Evolutionary conservation across 2,797 vertebrate species (phyloP), one percentile per base, ranked within the genome.

Genomic region (Premnoplex brunnescens): DNA sequence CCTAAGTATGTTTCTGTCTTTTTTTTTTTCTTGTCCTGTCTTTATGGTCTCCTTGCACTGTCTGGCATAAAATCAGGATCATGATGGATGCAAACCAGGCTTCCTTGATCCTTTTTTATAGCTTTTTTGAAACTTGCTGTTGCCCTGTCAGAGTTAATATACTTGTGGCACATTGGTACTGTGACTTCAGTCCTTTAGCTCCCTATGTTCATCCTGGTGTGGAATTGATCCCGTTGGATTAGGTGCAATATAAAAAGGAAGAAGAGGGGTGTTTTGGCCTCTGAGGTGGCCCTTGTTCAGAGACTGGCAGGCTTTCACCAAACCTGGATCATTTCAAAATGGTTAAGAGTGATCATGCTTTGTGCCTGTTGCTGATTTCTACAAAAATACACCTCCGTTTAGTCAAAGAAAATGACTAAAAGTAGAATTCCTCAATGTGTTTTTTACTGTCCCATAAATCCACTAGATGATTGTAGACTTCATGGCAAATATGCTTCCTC

Each of bases 111-210:
- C 34, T 55, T 48, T 62, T 43, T 79, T 41, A 8, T 5, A 23
- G 44, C 6, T 32, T 17, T 85, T 84, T 62, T 73, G 3, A 63
- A 59, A 63, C 43, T 80, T 73, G 43, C 13, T 49, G 6, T 83
- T 91, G 49, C 37, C 15, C 8, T 49, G 0, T 75, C 41, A 43
- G 51, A 75, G n/a, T 75, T 78, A n/a, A 43, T 44, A 13, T 9
- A 9, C 30, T 66, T 11, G 4, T 3, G 14, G 21, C 20, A 5
- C 6, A 4, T 20, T 3, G 14, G 5, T 51, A 6, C 21, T 58
- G 5, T 30, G 41, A 26, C 24, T 89, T 86, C 30, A 52, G 12
- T 56, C 22, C 36, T 62, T 73, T n/a, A 56, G 24, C n/a, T 74
- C 39, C 24, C 12, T 0, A 4, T 43, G 27, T 62, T 88, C 68